phyloP scores from a whole-genome alignment of 2,888 invertebrate species.

The Geotrupes spiniger region DNA sequence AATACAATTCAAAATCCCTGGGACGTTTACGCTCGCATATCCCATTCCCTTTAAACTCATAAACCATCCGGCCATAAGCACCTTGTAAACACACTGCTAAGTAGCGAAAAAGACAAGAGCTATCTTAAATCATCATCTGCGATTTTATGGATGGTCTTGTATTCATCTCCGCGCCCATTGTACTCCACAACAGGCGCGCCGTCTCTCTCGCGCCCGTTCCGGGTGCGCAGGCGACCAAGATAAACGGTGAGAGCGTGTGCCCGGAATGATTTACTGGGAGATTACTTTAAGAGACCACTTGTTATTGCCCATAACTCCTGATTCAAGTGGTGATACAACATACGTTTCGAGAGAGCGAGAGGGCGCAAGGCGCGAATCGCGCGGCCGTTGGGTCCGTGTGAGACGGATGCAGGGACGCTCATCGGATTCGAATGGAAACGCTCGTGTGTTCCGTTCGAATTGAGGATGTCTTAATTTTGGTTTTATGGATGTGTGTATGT shows the following conservation, averaged over 20 bases:
- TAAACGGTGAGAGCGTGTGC: constrained; percentile 44
- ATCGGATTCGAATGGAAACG: constrained; percentile 4
- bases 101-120: constrained; percentile 47
- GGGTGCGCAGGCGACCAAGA: constrained; percentile 34
- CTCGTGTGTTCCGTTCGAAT: constrained; percentile 27
- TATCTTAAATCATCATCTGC: constrained; percentile 52
- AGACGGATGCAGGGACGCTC: constrained; percentile 16
- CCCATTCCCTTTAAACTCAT: constrained; percentile 32
- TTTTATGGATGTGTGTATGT: constrained; percentile 25
- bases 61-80: constrained; percentile 37
- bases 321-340: constrained; percentile 46
- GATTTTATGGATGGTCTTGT: constrained; percentile 49
- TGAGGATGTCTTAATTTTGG: constrained; percentile 36
- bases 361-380: constrained; percentile 20
- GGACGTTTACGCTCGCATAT: constrained; percentile 26
- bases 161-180: constrained; percentile 41
- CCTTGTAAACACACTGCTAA: constrained; percentile 49
- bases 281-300: constrained; percentile 53
- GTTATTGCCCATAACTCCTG: constrained; percentile 52
- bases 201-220: constrained; percentile 31
- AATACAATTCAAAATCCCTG: constrained; percentile 35
- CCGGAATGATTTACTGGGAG: constrained; percentile 49
- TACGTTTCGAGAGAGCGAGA: constrained; percentile 29
- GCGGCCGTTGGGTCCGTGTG: constrained; percentile 8
- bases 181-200: constrained; percentile 29